A percentile compares a stretch with the other conserved stretches of the same genome.
Conservation (phyloP, 2,113 vertebrate species). For the Oncorhynchus kisutch region DNA sequence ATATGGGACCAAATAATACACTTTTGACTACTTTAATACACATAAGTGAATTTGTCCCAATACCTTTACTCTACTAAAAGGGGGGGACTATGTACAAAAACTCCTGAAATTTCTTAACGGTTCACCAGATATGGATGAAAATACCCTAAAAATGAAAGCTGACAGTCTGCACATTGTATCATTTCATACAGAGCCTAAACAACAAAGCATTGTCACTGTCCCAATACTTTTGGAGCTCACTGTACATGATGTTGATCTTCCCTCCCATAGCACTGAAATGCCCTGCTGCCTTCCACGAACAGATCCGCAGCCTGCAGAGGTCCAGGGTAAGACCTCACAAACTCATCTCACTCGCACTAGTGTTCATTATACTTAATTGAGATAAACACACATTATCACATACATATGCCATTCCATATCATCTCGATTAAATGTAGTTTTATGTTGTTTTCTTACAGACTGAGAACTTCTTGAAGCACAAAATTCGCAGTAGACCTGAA, state of each 20-base stretch:
- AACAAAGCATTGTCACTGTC: neutral
- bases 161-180: no score
- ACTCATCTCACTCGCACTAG: neutral
- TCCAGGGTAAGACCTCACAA: conserved; percentile 82
- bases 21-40: no score
- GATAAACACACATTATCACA: neutral
- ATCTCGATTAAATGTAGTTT: neutral
- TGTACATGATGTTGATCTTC: conserved; percentile 29
- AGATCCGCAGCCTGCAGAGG: conserved; percentile 94
- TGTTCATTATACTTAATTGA: neutral
- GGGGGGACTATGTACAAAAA: no score
- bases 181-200: no score
- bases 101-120: no score
- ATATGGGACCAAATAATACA: no score
- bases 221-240: neutral
- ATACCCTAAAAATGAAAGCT: no score
- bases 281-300: conserved; percentile 92
- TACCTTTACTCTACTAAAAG: no score
- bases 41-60: no score
- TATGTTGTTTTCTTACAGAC: conserved; percentile 72
- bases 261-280: conserved; percentile 87
- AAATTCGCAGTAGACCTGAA: conserved; percentile 91
- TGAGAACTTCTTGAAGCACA: conserved; percentile 97
- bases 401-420: neutral
- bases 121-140: no score